phyloP scores from a whole-genome alignment of 2,797 vertebrate genomes.

The Malurus leucopterus region DNA sequence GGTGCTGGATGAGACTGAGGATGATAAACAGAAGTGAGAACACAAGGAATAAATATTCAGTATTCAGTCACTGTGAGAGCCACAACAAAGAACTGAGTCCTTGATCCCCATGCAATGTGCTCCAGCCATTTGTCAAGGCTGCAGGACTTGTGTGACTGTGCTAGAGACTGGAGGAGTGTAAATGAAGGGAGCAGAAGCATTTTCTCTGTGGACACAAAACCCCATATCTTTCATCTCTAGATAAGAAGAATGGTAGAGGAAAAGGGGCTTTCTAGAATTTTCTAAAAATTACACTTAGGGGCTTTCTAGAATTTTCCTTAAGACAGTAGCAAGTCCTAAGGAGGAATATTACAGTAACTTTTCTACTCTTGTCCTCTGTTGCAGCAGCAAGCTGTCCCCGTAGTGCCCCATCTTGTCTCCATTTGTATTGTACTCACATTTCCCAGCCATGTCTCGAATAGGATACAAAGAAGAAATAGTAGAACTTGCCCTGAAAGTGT shows the following conservation, averaged over 20 bases:
- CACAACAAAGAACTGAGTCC: background rate
- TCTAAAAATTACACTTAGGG: background rate
- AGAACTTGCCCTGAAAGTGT: conserved; percentile 75
- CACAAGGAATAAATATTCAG: background rate
- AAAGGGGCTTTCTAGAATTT: background rate
- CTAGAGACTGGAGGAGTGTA: background rate
- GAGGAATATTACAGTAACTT: background rate
- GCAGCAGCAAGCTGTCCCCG: background rate
- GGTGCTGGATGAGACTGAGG: background rate
- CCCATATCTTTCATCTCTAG: background rate
- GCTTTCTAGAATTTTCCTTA: background rate
- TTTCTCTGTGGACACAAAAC: background rate
- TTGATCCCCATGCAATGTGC: background rate
- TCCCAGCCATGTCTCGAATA: conserved; percentile 30
- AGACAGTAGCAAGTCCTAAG: background rate
- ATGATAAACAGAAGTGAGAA: background rate
- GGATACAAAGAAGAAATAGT: conserved; percentile 62
- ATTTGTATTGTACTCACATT: conserved; percentile 57
- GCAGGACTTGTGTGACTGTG: background rate
- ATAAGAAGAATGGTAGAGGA: background rate
- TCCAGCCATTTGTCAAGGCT: background rate
- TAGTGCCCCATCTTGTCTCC: background rate
- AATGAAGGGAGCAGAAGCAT: background rate
- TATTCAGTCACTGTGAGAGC: background rate
- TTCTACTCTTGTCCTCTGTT: background rate